Percentiles rank a stretch among this genome's conserved stretches.
Conservation (phyloP, 2,113 vertebrate genomes). For the Sinocyclocheilus anophthalmus region DNA sequence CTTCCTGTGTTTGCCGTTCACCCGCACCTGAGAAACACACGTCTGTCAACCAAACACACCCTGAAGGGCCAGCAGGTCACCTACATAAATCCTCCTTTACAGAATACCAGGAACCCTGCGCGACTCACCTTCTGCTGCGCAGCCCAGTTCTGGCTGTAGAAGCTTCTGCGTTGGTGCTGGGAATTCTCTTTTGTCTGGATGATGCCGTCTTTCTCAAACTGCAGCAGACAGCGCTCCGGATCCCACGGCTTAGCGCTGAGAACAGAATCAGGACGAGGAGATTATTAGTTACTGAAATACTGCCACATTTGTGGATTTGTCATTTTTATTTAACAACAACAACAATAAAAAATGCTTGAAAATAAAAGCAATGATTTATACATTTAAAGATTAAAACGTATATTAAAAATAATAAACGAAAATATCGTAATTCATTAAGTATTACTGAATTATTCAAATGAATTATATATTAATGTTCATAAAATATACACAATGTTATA, state of each 20-base stretch:
- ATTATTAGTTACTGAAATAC: background rate
- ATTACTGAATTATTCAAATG: too few species aligned
- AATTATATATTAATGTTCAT: too few species aligned
- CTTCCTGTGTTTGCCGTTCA: slow-evolving; percentile 82
- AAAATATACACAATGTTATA: too few species aligned
- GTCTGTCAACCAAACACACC: slow-evolving; percentile 3
- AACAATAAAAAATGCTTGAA: background rate
- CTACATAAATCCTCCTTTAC: background rate
- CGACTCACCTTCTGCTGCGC: slow-evolving; percentile 77
- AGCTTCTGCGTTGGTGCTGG: slow-evolving; percentile 69
- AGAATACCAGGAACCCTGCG: background rate
- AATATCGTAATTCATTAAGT: too few species aligned
- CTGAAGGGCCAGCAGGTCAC: background rate
- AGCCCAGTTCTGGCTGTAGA: slow-evolving; percentile 79
- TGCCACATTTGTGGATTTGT: background rate
- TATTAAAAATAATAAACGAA: too few species aligned
- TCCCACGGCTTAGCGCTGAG: slow-evolving; percentile 87
- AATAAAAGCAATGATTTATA: background rate
- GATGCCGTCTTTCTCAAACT: slow-evolving; percentile 90
- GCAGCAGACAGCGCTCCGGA: slow-evolving; percentile 79
- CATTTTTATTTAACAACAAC: background rate
- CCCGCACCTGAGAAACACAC: slow-evolving; percentile 57
- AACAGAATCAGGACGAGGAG: background rate
- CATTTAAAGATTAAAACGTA: too few species aligned
- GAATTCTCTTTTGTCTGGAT: slow-evolving; percentile 85